phyloP scores from a whole-genome alignment of 2,888 invertebrate genomes.

The Ennomos erosarius region DNA sequence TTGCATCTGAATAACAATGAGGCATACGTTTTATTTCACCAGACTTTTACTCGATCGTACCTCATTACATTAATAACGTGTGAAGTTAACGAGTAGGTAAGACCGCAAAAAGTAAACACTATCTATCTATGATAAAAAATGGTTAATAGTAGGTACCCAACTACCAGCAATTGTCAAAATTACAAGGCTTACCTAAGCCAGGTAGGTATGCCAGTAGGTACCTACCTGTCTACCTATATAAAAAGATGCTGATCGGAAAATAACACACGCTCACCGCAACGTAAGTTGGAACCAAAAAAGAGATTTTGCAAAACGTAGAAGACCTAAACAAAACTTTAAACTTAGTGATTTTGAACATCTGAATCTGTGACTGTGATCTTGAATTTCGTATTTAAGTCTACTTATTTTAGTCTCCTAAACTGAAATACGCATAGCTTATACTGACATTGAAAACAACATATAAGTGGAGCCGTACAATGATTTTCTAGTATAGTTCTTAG shows the following conservation, averaged over 20 bases:
- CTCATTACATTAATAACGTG: conserved; percentile 23
- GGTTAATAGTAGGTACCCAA: neutral
- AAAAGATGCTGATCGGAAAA: neutral
- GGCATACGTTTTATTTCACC: conserved; percentile 57
- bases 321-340: neutral
- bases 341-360: too few relatives aligned
- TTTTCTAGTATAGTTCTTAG: too few relatives aligned
- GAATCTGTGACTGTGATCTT: too few relatives aligned
- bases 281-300: neutral
- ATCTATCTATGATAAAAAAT: too few relatives aligned
- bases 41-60: conserved; percentile 47
- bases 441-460: too few relatives aligned
- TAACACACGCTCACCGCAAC: neutral
- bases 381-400: too few relatives aligned
- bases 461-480: too few relatives aligned
- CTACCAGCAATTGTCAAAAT: conserved; percentile 5
- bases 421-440: too few relatives aligned
- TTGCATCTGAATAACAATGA: conserved; percentile 69
- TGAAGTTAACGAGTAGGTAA: conserved; percentile 11
- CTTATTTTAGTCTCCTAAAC: too few relatives aligned
- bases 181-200: neutral
- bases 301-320: neutral
- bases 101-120: conserved; percentile 18
- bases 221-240: neutral
- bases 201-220: too few relatives aligned